These are phyloP conservation scores for Stomatorhinus walkeri DNA, from an alignment of 2,797 vertebrate genomes.

Conservation along the genomic window DNA sequence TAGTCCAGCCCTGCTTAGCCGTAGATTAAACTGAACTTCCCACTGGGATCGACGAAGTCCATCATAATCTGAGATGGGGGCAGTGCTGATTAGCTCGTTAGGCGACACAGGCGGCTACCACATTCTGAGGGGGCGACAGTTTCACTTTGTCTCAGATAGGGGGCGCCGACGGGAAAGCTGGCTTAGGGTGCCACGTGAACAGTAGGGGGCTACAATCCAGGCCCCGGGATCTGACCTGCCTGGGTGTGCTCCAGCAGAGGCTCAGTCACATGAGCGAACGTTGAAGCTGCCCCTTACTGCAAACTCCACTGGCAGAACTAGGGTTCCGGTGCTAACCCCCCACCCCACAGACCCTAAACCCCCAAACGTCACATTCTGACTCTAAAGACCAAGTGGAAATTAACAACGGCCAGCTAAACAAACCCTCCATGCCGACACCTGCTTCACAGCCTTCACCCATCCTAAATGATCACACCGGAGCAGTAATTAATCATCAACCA, in stretches of 20 bases:
- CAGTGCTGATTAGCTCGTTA: neutral
- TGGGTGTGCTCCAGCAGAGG: neutral
- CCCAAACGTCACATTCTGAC: neutral
- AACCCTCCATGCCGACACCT: neutral
- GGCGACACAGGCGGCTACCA: neutral
- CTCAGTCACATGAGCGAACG: neutral
- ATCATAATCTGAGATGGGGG: neutral
- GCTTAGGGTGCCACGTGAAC: neutral
- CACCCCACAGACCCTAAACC: neutral
- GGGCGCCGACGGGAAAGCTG: neutral
- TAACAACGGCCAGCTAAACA: neutral
- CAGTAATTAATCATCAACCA: neutral
- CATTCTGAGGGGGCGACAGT: neutral
- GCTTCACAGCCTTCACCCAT: neutral
- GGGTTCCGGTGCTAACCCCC: neutral
- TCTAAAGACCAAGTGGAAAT: neutral
- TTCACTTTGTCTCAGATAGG: neutral
- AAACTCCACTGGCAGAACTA: neutral
- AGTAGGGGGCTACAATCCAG: neutral
- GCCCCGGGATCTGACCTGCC: neutral
- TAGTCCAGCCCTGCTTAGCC: neutral
- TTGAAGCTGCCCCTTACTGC: neutral
- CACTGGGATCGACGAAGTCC: neutral
- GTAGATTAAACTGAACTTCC: neutral
- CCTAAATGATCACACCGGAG: neutral